These are phyloP conservation scores for Parascotia fuliginaria DNA, from an alignment of 2,888 invertebrate species.

Conservation along the genomic window DNA sequence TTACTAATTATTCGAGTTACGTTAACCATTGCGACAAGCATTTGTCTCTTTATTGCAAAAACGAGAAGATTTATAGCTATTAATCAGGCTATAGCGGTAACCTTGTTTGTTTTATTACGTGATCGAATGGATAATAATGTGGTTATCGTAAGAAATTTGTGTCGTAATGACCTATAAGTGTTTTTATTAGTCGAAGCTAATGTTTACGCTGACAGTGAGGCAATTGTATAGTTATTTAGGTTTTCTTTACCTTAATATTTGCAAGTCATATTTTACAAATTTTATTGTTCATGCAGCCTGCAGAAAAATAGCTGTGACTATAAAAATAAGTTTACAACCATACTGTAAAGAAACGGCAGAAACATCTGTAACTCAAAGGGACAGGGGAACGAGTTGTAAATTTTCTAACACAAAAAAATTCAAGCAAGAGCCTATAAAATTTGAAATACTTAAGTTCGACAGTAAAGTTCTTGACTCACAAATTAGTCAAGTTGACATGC, in stretches of 20 bases:
- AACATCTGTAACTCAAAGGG: constrained; percentile 58
- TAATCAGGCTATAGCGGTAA: constrained; percentile 65
- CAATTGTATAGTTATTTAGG: constrained; percentile 20
- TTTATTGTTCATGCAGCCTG: constrained; percentile 48
- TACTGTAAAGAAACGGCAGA: constrained; percentile 52
- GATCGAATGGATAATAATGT: constrained; percentile 62
- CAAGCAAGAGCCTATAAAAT: constrained; percentile 44
- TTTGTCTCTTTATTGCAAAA: constrained; percentile 76
- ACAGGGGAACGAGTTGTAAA: constrained; percentile 59
- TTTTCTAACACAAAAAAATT: constrained; percentile 54
- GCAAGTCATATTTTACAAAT: constrained; percentile 51
- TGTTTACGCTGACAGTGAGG: constrained; percentile 33
- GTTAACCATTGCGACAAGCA: constrained; percentile 71
- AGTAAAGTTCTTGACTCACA: constrained; percentile 55
- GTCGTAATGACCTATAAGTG: constrained; percentile 67
- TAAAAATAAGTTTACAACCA: constrained; percentile 62
- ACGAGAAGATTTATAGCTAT: constrained; percentile 69
- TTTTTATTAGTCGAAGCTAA: constrained; percentile 64
- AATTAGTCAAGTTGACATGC: constrained; percentile 53
- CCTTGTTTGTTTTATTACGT: constrained; percentile 70
- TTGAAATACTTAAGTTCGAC: constrained; percentile 45
- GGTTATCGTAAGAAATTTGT: constrained; percentile 67
- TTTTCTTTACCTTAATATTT: constrained; percentile 26
- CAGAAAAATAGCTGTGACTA: constrained; percentile 47
- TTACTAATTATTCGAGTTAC: constrained; percentile 79